phyloP scores from a whole-genome alignment of 2,888 invertebrate genomes.

The Trachelus tabidus region DNA sequence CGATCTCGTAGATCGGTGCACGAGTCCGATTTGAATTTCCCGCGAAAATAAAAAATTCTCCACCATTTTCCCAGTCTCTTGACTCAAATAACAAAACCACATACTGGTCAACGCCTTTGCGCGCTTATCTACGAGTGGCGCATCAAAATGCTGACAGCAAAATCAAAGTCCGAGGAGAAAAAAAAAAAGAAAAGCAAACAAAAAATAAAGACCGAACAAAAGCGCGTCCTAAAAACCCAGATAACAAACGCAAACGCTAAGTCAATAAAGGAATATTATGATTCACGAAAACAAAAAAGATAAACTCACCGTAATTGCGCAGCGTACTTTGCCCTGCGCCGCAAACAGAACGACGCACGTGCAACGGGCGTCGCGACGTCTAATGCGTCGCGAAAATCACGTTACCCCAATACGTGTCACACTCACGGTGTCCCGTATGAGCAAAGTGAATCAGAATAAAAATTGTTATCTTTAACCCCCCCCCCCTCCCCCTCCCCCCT shows the following conservation, averaged over 20 bases:
- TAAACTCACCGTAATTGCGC: constrained; percentile 61
- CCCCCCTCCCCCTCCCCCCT: no score
- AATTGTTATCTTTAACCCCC: no score
- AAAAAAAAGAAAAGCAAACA: neutral
- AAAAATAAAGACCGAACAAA: neutral
- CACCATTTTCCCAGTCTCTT: no score
- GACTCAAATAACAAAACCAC: no score
- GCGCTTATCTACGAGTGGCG: constrained; percentile 1
- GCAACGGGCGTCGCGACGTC: constrained; percentile 19
- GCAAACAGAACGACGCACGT: constrained; percentile 39
- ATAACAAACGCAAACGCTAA: constrained; percentile 35
- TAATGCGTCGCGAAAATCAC: neutral
- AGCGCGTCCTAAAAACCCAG: constrained; percentile 37
- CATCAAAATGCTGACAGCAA: no score
- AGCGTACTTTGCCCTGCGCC: constrained; percentile 57
- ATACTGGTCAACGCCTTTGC: no score
- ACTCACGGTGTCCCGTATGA: no score
- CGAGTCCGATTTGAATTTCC: no score
- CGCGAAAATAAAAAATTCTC: no score
- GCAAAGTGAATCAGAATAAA: no score
- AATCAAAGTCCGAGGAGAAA: neutral
- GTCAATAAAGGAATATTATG: constrained; percentile 55
- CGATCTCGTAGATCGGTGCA: no score
- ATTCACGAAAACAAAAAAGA: constrained; percentile 53
- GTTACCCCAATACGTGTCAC: no score